A percentile compares a stretch with the other conserved stretches of the same genome.
phyloP scores from a whole-genome alignment of 1,140 invertebrate species.

The Daktulosphaira vitifoliae region DNA sequence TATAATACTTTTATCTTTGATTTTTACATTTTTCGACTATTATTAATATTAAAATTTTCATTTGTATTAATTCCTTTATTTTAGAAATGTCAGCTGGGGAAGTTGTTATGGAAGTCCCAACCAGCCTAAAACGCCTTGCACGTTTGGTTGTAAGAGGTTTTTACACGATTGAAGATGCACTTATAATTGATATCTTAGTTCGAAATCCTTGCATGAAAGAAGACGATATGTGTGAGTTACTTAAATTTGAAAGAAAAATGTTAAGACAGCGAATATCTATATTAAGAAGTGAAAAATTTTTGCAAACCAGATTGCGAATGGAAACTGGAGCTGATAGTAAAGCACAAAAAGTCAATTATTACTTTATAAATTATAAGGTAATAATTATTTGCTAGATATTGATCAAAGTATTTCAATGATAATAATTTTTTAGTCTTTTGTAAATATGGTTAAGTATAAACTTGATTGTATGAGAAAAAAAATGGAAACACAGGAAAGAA shows the following conservation, averaged over 20 bases:
- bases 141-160: conserved; percentile 84
- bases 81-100: conserved; percentile 25
- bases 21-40: no score
- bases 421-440: conserved; percentile 59
- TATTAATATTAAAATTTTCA: no score
- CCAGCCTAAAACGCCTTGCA: conserved; percentile 81
- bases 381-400: not conserved
- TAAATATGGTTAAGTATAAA: conserved; percentile 96
- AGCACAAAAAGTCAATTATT: conserved; percentile 93
- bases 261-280: conserved; percentile 74
- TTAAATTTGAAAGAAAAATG: conserved; percentile 94
- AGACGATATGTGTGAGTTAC: conserved; percentile 85
- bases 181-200: conserved; percentile 91
- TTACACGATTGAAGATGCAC: conserved; percentile 84
- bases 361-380: conserved; percentile 93
- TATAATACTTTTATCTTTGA: no score
- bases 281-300: conserved; percentile 86
- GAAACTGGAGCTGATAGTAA: conserved; percentile 93
- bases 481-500: conserved; percentile 88
- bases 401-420: not conserved
- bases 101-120: conserved; percentile 67
- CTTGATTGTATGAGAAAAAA: conserved; percentile 89
- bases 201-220: conserved; percentile 96
- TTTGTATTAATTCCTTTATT: not conserved
- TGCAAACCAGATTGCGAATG: conserved; percentile 85